A percentile compares a stretch with the other conserved stretches of the same genome.
These are phyloP conservation scores for Rambutsinella grinnellia DNA, from an alignment of 2,888 invertebrate species.

Conservation along the genomic window DNA sequence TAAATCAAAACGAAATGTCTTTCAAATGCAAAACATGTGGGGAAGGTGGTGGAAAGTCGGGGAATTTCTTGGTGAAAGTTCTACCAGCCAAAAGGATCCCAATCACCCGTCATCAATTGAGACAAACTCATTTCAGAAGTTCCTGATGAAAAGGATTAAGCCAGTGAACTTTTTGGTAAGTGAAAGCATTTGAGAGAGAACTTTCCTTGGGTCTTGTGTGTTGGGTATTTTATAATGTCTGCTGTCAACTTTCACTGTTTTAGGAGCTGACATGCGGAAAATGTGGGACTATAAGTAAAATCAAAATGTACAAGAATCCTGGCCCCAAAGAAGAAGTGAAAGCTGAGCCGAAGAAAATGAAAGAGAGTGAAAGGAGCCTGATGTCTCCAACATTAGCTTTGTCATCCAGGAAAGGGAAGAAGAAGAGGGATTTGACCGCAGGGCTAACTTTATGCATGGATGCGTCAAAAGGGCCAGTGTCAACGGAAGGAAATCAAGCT, in stretches of 20 bases:
- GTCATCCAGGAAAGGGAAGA: slow-evolving; percentile 2
- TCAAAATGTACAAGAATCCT: slow-evolving; percentile 25
- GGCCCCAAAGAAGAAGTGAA: slow-evolving; percentile 1
- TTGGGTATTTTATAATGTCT: neutral
- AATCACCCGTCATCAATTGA: slow-evolving; percentile 1
- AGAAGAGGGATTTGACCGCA: slow-evolving; percentile 6
- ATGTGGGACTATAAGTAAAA: slow-evolving; percentile 33
- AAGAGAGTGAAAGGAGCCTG: neutral
- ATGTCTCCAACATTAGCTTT: neutral
- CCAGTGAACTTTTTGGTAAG: slow-evolving; percentile 45
- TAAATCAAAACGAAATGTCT: slow-evolving; percentile 11
- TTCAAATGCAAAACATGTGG: slow-evolving; percentile 53
- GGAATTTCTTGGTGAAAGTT: slow-evolving; percentile 44
- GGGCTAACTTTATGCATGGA: slow-evolving; percentile 7
- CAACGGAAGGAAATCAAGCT: neutral
- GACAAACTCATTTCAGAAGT: slow-evolving; percentile 48
- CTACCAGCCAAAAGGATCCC: slow-evolving; percentile 53
- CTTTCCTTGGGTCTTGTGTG: too few species aligned
- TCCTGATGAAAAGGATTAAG: slow-evolving; percentile 30
- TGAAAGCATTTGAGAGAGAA: neutral
- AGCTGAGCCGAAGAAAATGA: neutral
- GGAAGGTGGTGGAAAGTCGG: slow-evolving; percentile 27
- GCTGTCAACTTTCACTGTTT: neutral
- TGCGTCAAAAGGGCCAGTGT: neutral
- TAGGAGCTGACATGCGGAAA: slow-evolving; percentile 55